Base-by-base conservation (phyloP, 2,113 vertebrate genomes). In the Saccopteryx leptura region DNA sequence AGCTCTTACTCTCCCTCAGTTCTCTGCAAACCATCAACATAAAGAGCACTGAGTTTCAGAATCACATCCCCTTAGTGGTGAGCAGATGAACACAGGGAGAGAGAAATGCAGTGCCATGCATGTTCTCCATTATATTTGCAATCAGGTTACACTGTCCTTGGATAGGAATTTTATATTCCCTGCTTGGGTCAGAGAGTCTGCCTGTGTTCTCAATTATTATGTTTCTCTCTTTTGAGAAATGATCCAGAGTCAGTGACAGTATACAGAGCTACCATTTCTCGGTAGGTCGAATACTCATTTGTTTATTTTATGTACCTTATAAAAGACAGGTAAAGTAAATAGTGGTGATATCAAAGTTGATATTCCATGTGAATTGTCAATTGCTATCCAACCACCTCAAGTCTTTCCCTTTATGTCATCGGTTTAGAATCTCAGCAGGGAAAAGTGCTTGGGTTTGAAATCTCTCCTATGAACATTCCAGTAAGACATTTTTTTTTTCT, bases 1-100 rank as follows among this genome's bases (percentile, higher is more conserved):
- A 81, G 91, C 21, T 84, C 90, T 50, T 82, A 15, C 39, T 91
- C 92, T 78, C 90, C 26, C 80, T 28, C 54, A 9, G 50, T 21
- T 72, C 60, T 46, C 71, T 48, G 90, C 19, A 85, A 66, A 19
- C 56, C 12, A 0, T 7, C 69, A 24, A 15, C n/a, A 2, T 7
- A 17, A 68, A 52, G 75, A 28, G 63, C 68, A 9, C 48, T 48
- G 84, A 26, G 48, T 65, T 50, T 10, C 89, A 78, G 86, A 58
- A 89, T 68, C 7, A 0, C 3, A 10, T 63, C 90, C 95, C 39
- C 95, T 92, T 92, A 5, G 76, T 63, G 87, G 89, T 33, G 18
- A 86, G 54, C 7, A 48, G 50, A 46, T 4, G 50, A 48, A 63
- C 21, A 1, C 28, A 31, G 46, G 54, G 46, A 24, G 31, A 13